Percentiles rank a stretch among this genome's conserved stretches.
Evolutionary conservation across 2,113 vertebrate species (phyloP).

Genomic region (Procavia capensis): DNA sequence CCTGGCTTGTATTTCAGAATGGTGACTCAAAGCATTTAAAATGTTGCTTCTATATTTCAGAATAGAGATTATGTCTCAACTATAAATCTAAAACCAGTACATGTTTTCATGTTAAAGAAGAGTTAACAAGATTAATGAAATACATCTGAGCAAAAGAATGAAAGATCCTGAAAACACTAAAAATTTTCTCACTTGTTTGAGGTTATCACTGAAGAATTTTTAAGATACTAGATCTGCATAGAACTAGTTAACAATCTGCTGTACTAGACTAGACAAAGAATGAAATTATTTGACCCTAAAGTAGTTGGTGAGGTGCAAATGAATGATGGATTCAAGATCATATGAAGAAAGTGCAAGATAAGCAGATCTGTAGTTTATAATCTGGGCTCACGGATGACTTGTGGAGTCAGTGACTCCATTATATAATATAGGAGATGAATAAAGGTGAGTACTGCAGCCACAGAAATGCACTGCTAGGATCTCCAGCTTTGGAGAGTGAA

Average conservation of each 20-base stretch:
- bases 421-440: too few species aligned
- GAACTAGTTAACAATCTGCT: background rate
- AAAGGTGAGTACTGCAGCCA: too few species aligned
- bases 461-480: background rate
- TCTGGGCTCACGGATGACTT: too few species aligned
- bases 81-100: too few species aligned
- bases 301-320: too few species aligned
- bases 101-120: too few species aligned
- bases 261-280: background rate
- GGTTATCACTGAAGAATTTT: too few species aligned
- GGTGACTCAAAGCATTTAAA: accelerated
- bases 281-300: background rate
- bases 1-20: background rate
- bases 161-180: background rate
- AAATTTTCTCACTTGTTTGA: background rate
- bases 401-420: background rate
- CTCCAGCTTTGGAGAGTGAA: background rate
- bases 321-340: too few species aligned
- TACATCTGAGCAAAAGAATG: background rate
- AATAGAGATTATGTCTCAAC: background rate
- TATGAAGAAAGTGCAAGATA: too few species aligned
- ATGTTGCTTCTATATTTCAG: too few species aligned
- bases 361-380: background rate
- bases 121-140: background rate
- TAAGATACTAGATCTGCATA: background rate